Percentiles rank a stretch among this genome's conserved stretches.
phyloP scores from a whole-genome alignment of 1,140 invertebrate species.

The Cepaea nemoralis region DNA sequence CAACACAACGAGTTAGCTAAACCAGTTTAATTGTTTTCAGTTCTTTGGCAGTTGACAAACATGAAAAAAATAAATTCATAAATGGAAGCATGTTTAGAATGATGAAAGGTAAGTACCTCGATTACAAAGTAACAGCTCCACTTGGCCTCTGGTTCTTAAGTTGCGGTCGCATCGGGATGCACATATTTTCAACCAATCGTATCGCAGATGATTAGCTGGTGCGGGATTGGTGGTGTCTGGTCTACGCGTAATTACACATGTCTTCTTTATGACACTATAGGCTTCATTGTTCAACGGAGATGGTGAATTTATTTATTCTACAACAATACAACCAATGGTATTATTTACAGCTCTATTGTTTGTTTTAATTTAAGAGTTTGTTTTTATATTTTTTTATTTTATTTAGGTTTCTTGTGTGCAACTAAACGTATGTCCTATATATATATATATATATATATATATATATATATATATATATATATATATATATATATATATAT shows the following conservation, averaged over 20 bases:
- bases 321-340: not conserved
- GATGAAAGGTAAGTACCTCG: conserved; percentile 26
- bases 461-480: too few species aligned
- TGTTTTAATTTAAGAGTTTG: conserved; percentile 22
- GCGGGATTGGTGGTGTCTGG: conserved; percentile 37
- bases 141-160: conserved; percentile 36
- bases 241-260: conserved; percentile 40
- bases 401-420: conserved; percentile 10
- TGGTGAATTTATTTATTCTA: conserved; percentile 9
- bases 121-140: conserved; percentile 21
- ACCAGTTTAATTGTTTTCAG: conserved; percentile 36
- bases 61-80: conserved; percentile 11
- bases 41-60: conserved; percentile 6
- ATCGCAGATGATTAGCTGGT: conserved; percentile 37
- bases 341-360: conserved; percentile 17
- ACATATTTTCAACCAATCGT: conserved; percentile 44
- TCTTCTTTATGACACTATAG: conserved; percentile 34
- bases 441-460: too few species aligned
- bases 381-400: conserved; percentile 15
- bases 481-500: too few species aligned
- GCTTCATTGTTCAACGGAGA: conserved; percentile 22
- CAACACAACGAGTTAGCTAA: not conserved
- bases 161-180: conserved; percentile 46
- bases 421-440: too few species aligned
- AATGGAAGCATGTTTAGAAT: conserved; percentile 21